A percentile compares a stretch with the other conserved stretches of the same genome.
Evolutionary conservation across 2,888 invertebrate species (phyloP).

Genomic region (Microchrysa polita): DNA sequence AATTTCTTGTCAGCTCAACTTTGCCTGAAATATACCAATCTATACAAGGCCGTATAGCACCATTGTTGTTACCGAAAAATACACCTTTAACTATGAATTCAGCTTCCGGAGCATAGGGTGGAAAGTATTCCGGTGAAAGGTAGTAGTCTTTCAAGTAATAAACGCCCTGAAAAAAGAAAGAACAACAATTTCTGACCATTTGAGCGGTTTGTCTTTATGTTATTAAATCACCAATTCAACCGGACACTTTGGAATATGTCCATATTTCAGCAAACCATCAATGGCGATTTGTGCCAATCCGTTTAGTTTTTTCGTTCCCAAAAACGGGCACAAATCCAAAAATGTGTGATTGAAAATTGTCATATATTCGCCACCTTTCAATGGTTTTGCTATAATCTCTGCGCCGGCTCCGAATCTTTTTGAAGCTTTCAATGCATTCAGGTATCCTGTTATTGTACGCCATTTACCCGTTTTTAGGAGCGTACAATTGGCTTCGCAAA

Average conservation of each 20-base stretch:
- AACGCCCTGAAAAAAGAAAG: background rate
- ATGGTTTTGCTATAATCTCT: slow-evolving; percentile 12
- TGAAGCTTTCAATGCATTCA: background rate
- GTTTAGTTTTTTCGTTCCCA: background rate
- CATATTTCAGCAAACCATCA: background rate
- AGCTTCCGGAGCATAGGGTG: slow-evolving; percentile 24
- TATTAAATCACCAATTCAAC: background rate
- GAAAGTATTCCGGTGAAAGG: slow-evolving; percentile 23
- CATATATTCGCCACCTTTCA: slow-evolving; percentile 15
- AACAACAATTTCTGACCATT: too few species aligned
- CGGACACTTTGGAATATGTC: slow-evolving; percentile 20
- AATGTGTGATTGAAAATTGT: slow-evolving; percentile 21
- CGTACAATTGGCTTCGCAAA: slow-evolving; percentile 11
- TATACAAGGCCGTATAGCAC: background rate
- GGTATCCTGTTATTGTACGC: slow-evolving; percentile 1
- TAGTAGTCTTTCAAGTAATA: slow-evolving; percentile 5
- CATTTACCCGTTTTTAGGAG: background rate
- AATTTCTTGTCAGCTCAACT: background rate
- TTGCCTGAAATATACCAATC: background rate
- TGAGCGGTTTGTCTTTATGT: too few species aligned
- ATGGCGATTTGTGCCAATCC: slow-evolving; percentile 12
- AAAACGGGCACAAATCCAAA: slow-evolving; percentile 9
- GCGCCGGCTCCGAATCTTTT: slow-evolving; percentile 26
- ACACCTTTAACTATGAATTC: slow-evolving; percentile 13
- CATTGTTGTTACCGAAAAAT: slow-evolving; percentile 15